Base-by-base conservation (phyloP, 2,113 vertebrate genomes). In the Machaerirhynchus nigripectus region DNA sequence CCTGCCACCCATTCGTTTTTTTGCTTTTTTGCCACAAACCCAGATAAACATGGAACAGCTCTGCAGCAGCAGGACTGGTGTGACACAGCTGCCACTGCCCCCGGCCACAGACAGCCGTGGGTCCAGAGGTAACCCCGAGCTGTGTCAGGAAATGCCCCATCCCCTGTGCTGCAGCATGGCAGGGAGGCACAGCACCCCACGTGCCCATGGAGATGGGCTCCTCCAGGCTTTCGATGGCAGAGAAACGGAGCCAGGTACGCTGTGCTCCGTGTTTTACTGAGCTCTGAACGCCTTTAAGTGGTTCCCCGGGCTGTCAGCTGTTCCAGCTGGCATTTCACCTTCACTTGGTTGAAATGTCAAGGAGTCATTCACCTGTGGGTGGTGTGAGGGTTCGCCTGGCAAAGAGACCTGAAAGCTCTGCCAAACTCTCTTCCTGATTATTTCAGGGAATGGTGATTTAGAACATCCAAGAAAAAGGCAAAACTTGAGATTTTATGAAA, bases 201-300 rank as follows among this genome's bases (percentile, higher is more conserved):
- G 10, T 21, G 33, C 4, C 19, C 21, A 4, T 3, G 18, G 56
- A 10, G 21, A 30, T 4, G 35, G 39, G 24, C 10, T 53, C 12
- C 19, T 52, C 35, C 39, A 39, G 67, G 46, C 46, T 65, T 7
- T 7, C 31, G 31, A 33, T 2, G 52, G 42, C 11, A 44, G 30
- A 56, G 56, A 19, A 56, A 27, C 2, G 9, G 13, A 15, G 3
- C 6, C 14, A 33, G 13, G 2, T 6, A 17, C 30, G 1, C n/a
- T 6, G 23, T 27, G 26, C 7, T 49, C 39, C 13, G 1, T 1
- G 11, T 0, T 42, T 4, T 6, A 16, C 14, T 4, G n/a, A 49
- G 42, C 78, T 26, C 39, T 71, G 63, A 40, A 3, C 28, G 1
- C 24, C 68, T 50, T 3, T 6, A 8, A 11, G 35, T 4, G 64